Conservation (phyloP, 2,797 vertebrate genomes). For the Meda fulgida region DNA sequence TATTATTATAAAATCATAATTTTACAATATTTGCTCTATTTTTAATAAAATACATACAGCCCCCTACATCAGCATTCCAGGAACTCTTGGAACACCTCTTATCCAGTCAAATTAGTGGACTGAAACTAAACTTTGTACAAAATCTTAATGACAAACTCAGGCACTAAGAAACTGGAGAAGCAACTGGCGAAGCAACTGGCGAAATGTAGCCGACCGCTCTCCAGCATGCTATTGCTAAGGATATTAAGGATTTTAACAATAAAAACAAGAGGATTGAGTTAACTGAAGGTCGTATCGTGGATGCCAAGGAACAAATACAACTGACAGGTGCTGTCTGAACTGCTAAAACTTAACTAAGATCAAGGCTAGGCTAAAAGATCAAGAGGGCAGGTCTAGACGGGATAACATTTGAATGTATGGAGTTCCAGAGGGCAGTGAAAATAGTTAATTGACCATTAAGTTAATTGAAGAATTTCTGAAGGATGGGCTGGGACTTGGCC, state of each 20-base stretch:
- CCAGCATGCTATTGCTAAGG: neutral
- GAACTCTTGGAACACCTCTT: neutral
- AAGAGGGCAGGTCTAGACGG: neutral
- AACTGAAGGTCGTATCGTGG: neutral
- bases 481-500: no score
- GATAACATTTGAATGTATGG: neutral
- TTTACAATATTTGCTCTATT: neutral
- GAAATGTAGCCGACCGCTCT: neutral
- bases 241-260: neutral
- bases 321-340: neutral
- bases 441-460: neutral
- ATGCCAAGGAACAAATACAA: neutral
- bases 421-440: neutral
- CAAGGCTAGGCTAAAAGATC: neutral
- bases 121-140: constrained; percentile 4
- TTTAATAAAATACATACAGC: neutral
- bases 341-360: no score
- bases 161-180: neutral
- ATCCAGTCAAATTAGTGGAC: neutral
- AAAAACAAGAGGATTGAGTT: neutral
- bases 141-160: neutral
- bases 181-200: fast-evolving
- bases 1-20: neutral
- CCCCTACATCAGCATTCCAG: neutral
- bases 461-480: neutral